phyloP scores from a whole-genome alignment of 2,888 invertebrate species.

The Apodemia duryi region DNA sequence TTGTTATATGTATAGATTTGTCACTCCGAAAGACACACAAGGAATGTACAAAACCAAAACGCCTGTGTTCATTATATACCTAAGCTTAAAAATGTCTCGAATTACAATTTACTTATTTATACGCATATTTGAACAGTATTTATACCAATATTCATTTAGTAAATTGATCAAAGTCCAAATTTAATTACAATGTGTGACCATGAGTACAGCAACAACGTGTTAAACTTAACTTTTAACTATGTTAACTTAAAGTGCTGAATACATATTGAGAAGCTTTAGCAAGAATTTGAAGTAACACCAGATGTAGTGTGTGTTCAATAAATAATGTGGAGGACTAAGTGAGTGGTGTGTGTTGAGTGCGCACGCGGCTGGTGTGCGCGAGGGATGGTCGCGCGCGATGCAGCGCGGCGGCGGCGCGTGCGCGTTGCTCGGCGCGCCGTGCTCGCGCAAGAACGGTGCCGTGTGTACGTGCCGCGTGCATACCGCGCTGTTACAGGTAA shows the following conservation, averaged over 20 bases:
- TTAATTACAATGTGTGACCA: no score
- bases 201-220: background rate
- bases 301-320: background rate
- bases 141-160: no score
- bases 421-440: constrained; percentile 71
- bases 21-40: no score
- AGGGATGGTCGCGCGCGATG: constrained; percentile 66
- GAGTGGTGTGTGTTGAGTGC: constrained; percentile 16
- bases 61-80: no score
- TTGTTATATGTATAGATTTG: no score
- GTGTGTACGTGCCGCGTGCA: constrained; percentile 70
- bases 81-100: no score
- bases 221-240: no score
- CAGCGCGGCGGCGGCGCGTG: constrained; percentile 67
- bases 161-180: no score
- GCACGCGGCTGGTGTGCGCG: constrained; percentile 31
- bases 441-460: constrained; percentile 71
- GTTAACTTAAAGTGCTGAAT: background rate
- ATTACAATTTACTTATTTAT: no score
- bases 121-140: no score
- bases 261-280: no score
- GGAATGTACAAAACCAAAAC: no score
- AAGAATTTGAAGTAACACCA: background rate
- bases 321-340: constrained; percentile 9
- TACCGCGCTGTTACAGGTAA: constrained; percentile 64